Evolutionary conservation across 2,113 vertebrate genomes (phyloP), one percentile per base, ranked within the genome.

Genomic region (Hepsetus odoe): DNA sequence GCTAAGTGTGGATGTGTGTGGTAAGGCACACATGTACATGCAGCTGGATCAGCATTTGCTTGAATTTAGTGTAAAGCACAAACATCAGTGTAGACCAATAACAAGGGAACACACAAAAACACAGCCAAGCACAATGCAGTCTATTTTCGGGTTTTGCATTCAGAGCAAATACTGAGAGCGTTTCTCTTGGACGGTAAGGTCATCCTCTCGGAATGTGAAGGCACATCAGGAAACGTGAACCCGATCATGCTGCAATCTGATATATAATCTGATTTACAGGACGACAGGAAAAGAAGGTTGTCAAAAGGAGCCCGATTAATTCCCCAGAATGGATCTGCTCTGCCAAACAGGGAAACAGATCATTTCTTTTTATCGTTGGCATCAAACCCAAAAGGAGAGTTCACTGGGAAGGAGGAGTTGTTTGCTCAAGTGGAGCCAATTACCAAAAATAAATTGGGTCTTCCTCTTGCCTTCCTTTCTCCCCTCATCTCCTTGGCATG

Each of bases 381-480:
- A 87, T 73, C 80, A 80, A 73, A 74, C 74, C 70, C 76, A 82
- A 84, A 72, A 74, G 77, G 88, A 85, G 77, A 61, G 84, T 86
- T 87, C 88, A 88, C 84, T 84, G 85, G 82, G 89, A 84, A 86
- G 86, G 87, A 85, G 83, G 73, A 66, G 84, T 77, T 92, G 90
- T 93, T 93, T 93, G 88, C 89, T 92, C 91, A 93, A 92, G 91
- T 93, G 91, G 89, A 91, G 91, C 90, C 91, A 93, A 93, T 93
- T 93, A 93, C 88, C 87, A 82, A 84, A 91, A 92, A 91, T 92
- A 91, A 91, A 91, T 91, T 89, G 89, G 85, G 87, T 90, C 87
- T 88, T 92, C 89, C 88, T 88, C 86, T 89, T 77, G 86, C 77
- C 79, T 74, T 42, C 76, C 22, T 69, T 22, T 40, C 49, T 70